These are phyloP conservation scores for Allygus modestus DNA, from an alignment of 2,888 invertebrate species.

Conservation along the genomic window DNA sequence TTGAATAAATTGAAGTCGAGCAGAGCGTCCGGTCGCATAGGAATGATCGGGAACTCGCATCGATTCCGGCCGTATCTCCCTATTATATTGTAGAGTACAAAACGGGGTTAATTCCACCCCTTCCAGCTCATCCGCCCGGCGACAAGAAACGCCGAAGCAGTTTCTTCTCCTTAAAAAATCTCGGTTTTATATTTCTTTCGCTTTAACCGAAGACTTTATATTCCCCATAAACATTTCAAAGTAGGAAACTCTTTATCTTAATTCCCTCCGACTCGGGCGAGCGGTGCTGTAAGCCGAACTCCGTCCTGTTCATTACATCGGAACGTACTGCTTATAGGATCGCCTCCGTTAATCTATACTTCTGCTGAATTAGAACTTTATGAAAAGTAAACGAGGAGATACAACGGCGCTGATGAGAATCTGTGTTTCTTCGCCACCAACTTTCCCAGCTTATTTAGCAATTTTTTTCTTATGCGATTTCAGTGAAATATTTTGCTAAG, in stretches of 20 bases:
- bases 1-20: constrained; percentile 53
- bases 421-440: constrained; percentile 61
- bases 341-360: constrained; percentile 53
- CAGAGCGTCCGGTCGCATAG: constrained; percentile 51
- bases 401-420: constrained; percentile 65
- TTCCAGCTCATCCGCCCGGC: background rate
- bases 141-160: constrained; percentile 25
- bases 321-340: constrained; percentile 56
- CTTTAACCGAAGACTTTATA: constrained; percentile 42
- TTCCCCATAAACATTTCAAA: constrained; percentile 51
- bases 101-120: constrained; percentile 53
- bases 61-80: constrained; percentile 21
- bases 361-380: constrained; percentile 56
- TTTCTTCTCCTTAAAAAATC: constrained; percentile 55
- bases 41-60: constrained; percentile 44
- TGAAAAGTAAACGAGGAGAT: constrained; percentile 66
- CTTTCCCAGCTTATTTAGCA: background rate
- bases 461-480: background rate
- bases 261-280: constrained; percentile 21
- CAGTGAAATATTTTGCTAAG: background rate
- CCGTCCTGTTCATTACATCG: constrained; percentile 24
- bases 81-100: constrained; percentile 50
- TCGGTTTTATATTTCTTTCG: constrained; percentile 58
- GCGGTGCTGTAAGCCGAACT: background rate
- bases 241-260: constrained; percentile 48